Evolutionary conservation across 2,113 vertebrate species (phyloP).

Genomic region (Lucifuga dentata): DNA sequence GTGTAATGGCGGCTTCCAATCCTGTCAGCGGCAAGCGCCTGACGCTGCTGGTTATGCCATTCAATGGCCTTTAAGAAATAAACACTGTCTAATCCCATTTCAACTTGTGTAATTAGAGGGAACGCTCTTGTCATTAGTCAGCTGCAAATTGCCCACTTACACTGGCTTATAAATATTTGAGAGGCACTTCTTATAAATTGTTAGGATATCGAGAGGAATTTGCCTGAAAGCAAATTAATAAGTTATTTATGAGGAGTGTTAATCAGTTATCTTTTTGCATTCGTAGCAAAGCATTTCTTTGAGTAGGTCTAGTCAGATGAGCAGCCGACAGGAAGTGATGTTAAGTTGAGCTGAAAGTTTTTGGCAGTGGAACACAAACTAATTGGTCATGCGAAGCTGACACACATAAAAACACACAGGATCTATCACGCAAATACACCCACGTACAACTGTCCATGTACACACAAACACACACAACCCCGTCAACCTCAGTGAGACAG

Average conservation of each 20-base stretch:
- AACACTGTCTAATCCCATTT: slow-evolving; percentile 69
- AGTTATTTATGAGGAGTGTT: slow-evolving; percentile 70
- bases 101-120: slow-evolving; percentile 73
- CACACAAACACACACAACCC: slow-evolving; percentile 3
- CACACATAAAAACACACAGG: no score
- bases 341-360: slow-evolving; percentile 27
- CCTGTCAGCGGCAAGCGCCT: slow-evolving; percentile 40
- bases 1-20: slow-evolving; percentile 40
- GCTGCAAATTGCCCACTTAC: slow-evolving; percentile 65
- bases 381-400: background rate
- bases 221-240: slow-evolving; percentile 70
- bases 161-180: slow-evolving; percentile 65
- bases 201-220: slow-evolving; percentile 55
- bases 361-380: background rate
- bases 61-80: slow-evolving; percentile 46
- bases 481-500: no score
- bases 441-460: no score
- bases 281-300: slow-evolving; percentile 6
- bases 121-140: slow-evolving; percentile 61
- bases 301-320: background rate
- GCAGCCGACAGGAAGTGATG: background rate
- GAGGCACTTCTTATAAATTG: slow-evolving; percentile 52
- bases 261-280: slow-evolving; percentile 49
- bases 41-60: slow-evolving; percentile 40
- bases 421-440: no score